A percentile compares a stretch with the other conserved stretches of the same genome.
These are phyloP conservation scores for Peromyscus maniculatus DNA, from an alignment of 2,113 vertebrate species.

Conservation along the genomic window DNA sequence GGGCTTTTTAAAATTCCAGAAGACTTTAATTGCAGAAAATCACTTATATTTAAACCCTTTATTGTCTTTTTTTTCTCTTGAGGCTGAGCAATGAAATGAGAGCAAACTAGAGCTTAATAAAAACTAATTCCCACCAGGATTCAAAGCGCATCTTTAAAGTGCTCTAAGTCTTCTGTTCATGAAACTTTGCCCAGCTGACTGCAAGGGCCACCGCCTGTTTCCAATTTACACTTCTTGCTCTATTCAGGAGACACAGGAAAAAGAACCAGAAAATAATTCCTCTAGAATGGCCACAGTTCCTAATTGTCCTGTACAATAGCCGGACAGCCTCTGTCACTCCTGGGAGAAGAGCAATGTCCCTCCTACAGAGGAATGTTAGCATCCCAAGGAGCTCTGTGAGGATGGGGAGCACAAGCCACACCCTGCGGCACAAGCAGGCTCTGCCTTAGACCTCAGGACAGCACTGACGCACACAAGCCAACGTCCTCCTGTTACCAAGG, in stretches of 20 bases:
- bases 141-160: constrained; percentile 23
- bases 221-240: constrained; percentile 62
- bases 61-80: constrained; percentile 66
- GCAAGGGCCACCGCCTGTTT: constrained; percentile 59
- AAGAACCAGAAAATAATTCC: constrained; percentile 42
- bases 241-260: constrained; percentile 21
- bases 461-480: accelerated
- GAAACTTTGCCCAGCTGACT: constrained; percentile 24
- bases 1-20: constrained; percentile 77
- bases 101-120: constrained; percentile 71
- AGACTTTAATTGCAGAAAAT: constrained; percentile 81
- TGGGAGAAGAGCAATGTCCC: not conserved
- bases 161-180: constrained; percentile 45
- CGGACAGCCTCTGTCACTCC: not conserved
- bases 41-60: constrained; percentile 73
- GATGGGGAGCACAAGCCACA: not conserved
- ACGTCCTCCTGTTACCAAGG: not conserved
- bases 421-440: accelerated
- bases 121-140: constrained; percentile 69
- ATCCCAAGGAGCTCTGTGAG: not conserved
- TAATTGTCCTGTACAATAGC: not conserved
- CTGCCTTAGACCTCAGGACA: not conserved
- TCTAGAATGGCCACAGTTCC: not conserved
- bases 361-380: accelerated
- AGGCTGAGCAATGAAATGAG: constrained; percentile 71